These are phyloP conservation scores for Neoitamus cyanurus DNA, from an alignment of 2,888 invertebrate genomes.

Conservation along the genomic window DNA sequence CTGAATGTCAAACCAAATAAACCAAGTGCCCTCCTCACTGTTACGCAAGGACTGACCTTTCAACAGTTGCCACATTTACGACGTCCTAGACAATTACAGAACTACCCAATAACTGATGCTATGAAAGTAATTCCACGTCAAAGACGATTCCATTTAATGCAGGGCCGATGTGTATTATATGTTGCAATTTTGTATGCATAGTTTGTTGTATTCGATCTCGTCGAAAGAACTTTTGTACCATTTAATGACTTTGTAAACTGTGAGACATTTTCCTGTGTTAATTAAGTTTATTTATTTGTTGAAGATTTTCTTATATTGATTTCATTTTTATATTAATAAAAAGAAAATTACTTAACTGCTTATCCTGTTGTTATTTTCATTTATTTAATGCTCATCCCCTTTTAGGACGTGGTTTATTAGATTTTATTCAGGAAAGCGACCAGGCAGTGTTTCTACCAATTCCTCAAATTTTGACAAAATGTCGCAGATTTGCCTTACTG, in stretches of 20 bases:
- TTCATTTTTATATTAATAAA: background rate
- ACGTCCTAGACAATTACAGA: background rate
- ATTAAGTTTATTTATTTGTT: constrained; percentile 1
- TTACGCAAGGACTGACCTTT: background rate
- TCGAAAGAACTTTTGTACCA: background rate
- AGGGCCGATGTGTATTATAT: background rate
- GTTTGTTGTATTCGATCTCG: background rate
- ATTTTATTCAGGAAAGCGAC: no score
- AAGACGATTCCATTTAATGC: background rate
- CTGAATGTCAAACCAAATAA: background rate
- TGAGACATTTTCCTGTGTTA: background rate
- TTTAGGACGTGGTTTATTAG: no score
- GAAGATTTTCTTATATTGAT: background rate
- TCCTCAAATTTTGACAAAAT: no score
- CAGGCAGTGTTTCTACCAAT: no score
- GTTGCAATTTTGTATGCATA: background rate
- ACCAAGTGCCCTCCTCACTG: background rate
- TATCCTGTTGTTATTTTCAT: background rate
- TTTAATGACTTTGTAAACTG: background rate
- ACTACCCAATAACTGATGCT: background rate
- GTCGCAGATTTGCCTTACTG: no score
- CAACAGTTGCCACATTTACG: background rate
- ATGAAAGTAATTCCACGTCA: background rate
- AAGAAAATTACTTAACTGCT: background rate
- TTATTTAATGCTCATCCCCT: background rate